These are phyloP conservation scores for Dendrolimus punctatus DNA, from an alignment of 1,140 invertebrate genomes.

Conservation along the genomic window DNA sequence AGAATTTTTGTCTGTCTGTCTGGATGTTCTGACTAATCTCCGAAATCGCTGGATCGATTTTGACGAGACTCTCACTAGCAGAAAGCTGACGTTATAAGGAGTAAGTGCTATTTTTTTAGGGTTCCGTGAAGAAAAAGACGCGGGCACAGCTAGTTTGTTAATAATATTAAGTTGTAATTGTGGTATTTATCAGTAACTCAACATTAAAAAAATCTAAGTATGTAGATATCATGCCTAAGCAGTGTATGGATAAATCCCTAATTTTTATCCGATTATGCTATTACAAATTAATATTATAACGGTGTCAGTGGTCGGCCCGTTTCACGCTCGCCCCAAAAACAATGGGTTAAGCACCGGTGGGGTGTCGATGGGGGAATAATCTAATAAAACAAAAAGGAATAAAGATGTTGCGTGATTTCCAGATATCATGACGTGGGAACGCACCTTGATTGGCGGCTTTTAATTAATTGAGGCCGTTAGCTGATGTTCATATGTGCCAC, in stretches of 20 bases:
- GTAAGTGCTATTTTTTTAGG: too few species aligned
- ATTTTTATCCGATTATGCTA: constrained; percentile 29
- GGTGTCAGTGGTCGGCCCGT: constrained; percentile 30
- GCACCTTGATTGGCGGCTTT: constrained; percentile 54
- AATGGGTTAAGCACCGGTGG: constrained; percentile 29
- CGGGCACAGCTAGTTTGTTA: too few species aligned
- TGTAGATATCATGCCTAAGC: too few species aligned
- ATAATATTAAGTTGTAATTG: too few species aligned
- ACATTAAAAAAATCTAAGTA: too few species aligned
- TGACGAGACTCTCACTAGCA: too few species aligned
- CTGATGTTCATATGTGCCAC: constrained; percentile 25
- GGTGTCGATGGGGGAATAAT: constrained; percentile 35
- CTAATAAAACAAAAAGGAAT: constrained; percentile 44
- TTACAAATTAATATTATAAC: constrained; percentile 36
- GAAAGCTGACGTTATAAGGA: too few species aligned
- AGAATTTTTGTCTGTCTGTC: too few species aligned
- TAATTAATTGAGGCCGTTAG: constrained; percentile 57
- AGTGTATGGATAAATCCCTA: neutral
- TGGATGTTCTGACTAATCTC: too few species aligned
- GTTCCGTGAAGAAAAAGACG: too few species aligned
- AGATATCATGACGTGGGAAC: constrained; percentile 66
- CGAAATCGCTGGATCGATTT: too few species aligned
- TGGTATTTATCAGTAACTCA: too few species aligned
- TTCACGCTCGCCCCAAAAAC: constrained; percentile 64
- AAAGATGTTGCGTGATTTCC: constrained; percentile 68